These are phyloP conservation scores for Fopius arisanus DNA, from an alignment of 1,140 invertebrate species.

Conservation along the genomic window DNA sequence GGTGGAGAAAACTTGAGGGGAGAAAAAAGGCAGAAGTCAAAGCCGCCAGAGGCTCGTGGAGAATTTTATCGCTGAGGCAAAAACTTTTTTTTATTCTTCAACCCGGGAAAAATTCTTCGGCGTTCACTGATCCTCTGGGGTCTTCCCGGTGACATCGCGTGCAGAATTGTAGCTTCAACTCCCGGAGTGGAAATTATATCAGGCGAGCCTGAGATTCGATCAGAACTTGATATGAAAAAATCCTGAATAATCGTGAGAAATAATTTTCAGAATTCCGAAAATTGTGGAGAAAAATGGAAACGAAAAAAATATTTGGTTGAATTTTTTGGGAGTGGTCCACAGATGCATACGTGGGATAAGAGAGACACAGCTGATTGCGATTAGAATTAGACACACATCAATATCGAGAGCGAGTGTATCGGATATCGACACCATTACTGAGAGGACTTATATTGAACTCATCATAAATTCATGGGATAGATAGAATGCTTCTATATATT, in stretches of 20 bases:
- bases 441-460: constrained; percentile 25
- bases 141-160: not conserved
- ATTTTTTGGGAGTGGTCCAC: not conserved
- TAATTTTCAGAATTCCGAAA: too few relatives aligned
- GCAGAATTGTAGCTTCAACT: too few relatives aligned
- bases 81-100: not conserved
- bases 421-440: not conserved
- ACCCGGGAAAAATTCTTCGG: not conserved
- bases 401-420: not conserved
- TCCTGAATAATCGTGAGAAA: too few relatives aligned
- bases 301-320: too few relatives aligned
- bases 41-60: not conserved
- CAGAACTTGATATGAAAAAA: too few relatives aligned
- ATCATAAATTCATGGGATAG: constrained; percentile 37
- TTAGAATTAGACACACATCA: not conserved
- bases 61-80: not conserved
- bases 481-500: constrained; percentile 1
- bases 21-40: not conserved
- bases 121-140: not conserved
- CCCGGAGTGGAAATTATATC: too few relatives aligned
- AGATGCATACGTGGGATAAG: not conserved
- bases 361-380: not conserved
- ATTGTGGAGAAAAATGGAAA: too few relatives aligned
- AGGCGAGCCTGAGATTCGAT: too few relatives aligned
- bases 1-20: not conserved